Evolutionary conservation across 2,888 invertebrate genomes (phyloP).

Genomic region (Drosophila heteroneura): DNA sequence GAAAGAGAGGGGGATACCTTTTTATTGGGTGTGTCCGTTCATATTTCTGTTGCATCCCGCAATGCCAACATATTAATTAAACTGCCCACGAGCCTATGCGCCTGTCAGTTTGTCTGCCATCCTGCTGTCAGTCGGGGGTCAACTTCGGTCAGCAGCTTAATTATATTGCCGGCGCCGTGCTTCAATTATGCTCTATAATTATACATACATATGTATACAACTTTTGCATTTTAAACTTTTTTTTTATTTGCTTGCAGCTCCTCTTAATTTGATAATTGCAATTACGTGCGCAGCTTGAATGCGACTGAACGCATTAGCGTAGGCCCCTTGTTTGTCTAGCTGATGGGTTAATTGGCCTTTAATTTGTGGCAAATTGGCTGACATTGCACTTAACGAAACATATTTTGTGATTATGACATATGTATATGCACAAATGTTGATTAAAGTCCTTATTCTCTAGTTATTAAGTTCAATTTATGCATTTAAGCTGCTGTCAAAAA

Average conservation of each 20-base stretch:
- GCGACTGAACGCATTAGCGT: constrained; percentile 10
- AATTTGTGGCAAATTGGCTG: constrained; percentile 72
- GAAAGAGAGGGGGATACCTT: background rate
- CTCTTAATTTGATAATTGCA: constrained; percentile 79
- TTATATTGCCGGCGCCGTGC: constrained; percentile 61
- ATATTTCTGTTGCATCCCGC: constrained; percentile 56
- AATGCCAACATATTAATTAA: constrained; percentile 74
- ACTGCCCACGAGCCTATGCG: constrained; percentile 69
- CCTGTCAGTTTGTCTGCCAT: constrained; percentile 56
- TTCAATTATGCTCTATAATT: constrained; percentile 48
- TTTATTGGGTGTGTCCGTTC: constrained; percentile 48
- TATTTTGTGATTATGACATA: constrained; percentile 14
- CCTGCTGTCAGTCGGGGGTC: constrained; percentile 48
- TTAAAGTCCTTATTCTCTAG: background rate
- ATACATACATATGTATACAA: constrained; percentile 12
- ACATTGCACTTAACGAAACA: constrained; percentile 24
- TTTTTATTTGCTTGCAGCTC: constrained; percentile 37
- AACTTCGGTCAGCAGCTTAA: constrained; percentile 69
- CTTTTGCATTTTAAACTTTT: constrained; percentile 46
- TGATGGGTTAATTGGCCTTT: constrained; percentile 75
- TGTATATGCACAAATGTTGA: background rate
- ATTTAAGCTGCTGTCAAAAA: background rate
- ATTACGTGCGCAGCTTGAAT: constrained; percentile 49
- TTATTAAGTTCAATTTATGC: background rate
- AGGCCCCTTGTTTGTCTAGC: constrained; percentile 41